Evolutionary conservation across 2,113 vertebrate species (phyloP).

Genomic region (Anser brachyrhynchus): DNA sequence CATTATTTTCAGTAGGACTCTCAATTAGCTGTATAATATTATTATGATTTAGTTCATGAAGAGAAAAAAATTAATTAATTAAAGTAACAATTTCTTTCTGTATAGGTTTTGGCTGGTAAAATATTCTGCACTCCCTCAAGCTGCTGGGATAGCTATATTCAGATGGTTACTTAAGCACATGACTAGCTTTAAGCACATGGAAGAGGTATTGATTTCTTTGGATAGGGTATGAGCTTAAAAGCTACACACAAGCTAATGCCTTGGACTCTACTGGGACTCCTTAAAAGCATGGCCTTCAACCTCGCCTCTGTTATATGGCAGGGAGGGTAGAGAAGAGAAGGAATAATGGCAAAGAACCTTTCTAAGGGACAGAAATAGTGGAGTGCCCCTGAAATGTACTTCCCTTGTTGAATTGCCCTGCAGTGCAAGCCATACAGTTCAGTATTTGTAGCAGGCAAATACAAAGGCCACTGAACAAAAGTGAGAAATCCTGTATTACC

Average conservation of each 20-base stretch:
- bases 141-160: neutral
- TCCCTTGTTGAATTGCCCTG: neutral
- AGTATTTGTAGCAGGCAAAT: neutral
- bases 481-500: neutral
- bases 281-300: neutral
- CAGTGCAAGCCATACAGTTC: neutral
- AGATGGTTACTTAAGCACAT: neutral
- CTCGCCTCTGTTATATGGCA: neutral
- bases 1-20: neutral
- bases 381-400: neutral
- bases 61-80: neutral
- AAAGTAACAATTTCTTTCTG: neutral
- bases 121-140: neutral
- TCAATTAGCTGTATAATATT: neutral
- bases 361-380: neutral
- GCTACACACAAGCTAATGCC: neutral
- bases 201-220: neutral
- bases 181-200: neutral
- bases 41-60: neutral
- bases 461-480: neutral
- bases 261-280: neutral
- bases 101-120: neutral
- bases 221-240: neutral
- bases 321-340: neutral
- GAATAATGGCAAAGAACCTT: neutral